Conservation (phyloP, 1,140 invertebrate species). For the Oreohelix idahoensis region DNA sequence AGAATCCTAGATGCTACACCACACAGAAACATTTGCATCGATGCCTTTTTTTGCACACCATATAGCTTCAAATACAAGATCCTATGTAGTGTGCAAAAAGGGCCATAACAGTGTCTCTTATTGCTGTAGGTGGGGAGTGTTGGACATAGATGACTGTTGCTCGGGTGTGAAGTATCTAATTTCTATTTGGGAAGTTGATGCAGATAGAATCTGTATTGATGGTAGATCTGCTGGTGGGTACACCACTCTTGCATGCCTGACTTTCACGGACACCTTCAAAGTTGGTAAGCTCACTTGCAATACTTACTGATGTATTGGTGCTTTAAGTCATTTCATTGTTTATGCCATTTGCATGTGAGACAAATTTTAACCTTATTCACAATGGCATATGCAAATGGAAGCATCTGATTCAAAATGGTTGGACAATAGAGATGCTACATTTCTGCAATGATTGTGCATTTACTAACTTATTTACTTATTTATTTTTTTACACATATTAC, state of each 20-base stretch:
- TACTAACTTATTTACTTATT: too few species aligned
- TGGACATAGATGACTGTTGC: constrained; percentile 71
- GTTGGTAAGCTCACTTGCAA: constrained; percentile 53
- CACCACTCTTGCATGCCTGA: constrained; percentile 69
- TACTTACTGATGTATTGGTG: neutral
- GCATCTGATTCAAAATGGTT: too few species aligned
- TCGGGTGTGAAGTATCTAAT: constrained; percentile 66
- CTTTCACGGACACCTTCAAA: constrained; percentile 68
- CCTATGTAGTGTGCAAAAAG: too few species aligned
- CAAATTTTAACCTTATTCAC: neutral
- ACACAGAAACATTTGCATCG: too few species aligned
- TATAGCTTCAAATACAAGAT: too few species aligned
- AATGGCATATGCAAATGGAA: too few species aligned
- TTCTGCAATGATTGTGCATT: too few species aligned
- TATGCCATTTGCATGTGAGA: neutral
- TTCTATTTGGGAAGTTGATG: constrained; percentile 63
- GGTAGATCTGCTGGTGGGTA: constrained; percentile 74
- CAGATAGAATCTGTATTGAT: constrained; percentile 69
- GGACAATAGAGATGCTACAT: too few species aligned
- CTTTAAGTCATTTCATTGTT: neutral
- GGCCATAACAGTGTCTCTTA: neutral
- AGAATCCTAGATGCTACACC: too few species aligned
- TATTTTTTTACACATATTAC: too few species aligned
- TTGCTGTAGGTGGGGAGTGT: constrained; percentile 69
- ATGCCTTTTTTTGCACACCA: too few species aligned